These are phyloP conservation scores for Boloria euphrosyne DNA, from an alignment of 2,888 invertebrate genomes.

Conservation along the genomic window DNA sequence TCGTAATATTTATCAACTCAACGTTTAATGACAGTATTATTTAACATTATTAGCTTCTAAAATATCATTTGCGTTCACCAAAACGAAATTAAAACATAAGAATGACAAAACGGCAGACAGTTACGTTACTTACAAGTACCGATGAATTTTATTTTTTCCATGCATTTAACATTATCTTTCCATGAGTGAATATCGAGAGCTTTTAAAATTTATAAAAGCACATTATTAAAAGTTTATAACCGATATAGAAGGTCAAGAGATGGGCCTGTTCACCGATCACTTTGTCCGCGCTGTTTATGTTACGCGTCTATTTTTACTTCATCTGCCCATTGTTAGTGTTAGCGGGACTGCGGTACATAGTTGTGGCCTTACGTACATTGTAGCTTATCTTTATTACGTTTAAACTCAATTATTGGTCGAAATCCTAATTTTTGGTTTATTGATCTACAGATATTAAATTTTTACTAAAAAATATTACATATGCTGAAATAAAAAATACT, in stretches of 20 bases:
- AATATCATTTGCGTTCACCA: no score
- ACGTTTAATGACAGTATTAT: no score
- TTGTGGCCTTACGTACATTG: slow-evolving; percentile 62
- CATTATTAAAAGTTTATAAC: slow-evolving; percentile 38
- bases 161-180: not conserved
- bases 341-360: slow-evolving; percentile 43
- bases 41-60: no score
- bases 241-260: slow-evolving; percentile 43
- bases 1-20: no score
- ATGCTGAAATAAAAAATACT: not conserved
- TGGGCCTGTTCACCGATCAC: slow-evolving; percentile 54
- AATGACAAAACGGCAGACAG: no score
- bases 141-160: not conserved
- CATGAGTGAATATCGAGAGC: not conserved
- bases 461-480: no score
- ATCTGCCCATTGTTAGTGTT: slow-evolving; percentile 78
- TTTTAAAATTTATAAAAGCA: slow-evolving; percentile 12
- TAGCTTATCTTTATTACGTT: slow-evolving; percentile 28
- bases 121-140: no score
- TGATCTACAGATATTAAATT: not conserved
- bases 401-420: slow-evolving; percentile 15
- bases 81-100: no score
- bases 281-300: slow-evolving; percentile 78
- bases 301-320: slow-evolving; percentile 79
- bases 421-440: slow-evolving; percentile 1